Evolutionary conservation across 2,113 vertebrate species (phyloP), one percentile per base, ranked within the genome.

Genomic region (Athene noctua): DNA sequence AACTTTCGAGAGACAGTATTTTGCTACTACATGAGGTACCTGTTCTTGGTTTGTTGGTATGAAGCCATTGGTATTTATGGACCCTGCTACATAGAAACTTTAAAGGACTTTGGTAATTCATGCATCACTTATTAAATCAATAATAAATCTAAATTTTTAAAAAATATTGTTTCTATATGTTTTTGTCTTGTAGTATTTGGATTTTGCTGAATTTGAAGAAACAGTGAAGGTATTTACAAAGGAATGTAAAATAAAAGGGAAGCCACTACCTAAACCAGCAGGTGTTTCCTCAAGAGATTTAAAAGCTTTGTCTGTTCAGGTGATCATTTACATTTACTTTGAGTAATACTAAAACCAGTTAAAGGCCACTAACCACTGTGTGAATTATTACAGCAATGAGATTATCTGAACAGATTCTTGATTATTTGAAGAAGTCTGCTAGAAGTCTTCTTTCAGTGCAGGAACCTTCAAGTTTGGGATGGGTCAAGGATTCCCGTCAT

Each of bases 211-310:
- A 68, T 99, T 99, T 98, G 98, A 99, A 89, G 99, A 99, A 61
- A 99, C 99, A 0, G 91, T 98, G 88, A 96, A 98, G 78, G 96
- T 97, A n/a, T 99, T 99, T 97, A 98, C 98, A 71, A 98, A 98
- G 49, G 99, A 99, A 87, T 99, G 99, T 95, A 99, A 98, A 98
- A 95, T 89, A 40, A 99, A 99, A 98, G 99, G 99, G 38, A 99
- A 99, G 74, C 97, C 98, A 1, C 92, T 99, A 27, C 97, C 98
- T 61, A 99, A 98, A 86, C 92, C 97, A 86, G 86, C 94, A 70
- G 93, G 97, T 79, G 96, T 93, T 91, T 94, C 94, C 71, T 83
- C 96, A 29, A 97, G 97, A 88, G 98, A 99, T 73, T 97, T 98
- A 47, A 98, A 97, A 95, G 95, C 83, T 6, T 65, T 96, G 30